phyloP scores from a whole-genome alignment of 2,888 invertebrate genomes.

The Candidula unifasciata region DNA sequence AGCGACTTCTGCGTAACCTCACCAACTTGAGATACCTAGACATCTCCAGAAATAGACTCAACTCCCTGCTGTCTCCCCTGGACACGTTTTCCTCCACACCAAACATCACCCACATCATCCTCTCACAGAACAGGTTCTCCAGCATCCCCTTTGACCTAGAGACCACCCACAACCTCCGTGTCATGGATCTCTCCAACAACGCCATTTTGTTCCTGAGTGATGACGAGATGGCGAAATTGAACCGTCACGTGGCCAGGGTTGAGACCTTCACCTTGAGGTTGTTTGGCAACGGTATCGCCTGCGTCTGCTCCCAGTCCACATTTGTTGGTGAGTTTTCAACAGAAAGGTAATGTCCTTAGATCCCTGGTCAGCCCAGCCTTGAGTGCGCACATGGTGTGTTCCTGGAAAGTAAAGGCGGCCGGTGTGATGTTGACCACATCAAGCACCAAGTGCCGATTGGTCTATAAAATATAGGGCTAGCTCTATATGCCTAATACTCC shows the following conservation, averaged over 20 bases:
- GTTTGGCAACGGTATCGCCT: conserved; percentile 4
- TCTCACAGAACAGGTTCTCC: conserved; percentile 24
- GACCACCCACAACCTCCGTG: background rate
- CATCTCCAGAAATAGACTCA: conserved; percentile 23
- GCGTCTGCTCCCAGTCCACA: conserved; percentile 19
- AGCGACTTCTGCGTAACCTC: conserved; percentile 23
- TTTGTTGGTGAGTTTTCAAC: conserved; percentile 11
- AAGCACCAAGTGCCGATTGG: no score
- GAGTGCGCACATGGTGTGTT: no score
- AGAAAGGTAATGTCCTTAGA: no score
- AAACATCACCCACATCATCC: background rate
- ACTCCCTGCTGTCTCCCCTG: background rate
- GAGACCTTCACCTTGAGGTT: background rate
- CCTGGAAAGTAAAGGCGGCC: no score
- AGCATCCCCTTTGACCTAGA: conserved; percentile 26
- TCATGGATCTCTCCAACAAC: conserved; percentile 20
- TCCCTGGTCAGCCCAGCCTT: no score
- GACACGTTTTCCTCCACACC: background rate
- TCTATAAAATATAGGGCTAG: no score
- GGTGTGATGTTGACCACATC: no score
- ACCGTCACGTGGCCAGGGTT: background rate
- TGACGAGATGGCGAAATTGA: background rate
- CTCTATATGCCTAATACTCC: no score
- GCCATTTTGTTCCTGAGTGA: conserved; percentile 16
- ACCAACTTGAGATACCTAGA: conserved; percentile 6